These are phyloP conservation scores for Neogale vison DNA, from an alignment of 2,113 vertebrate genomes.

Conservation along the genomic window DNA sequence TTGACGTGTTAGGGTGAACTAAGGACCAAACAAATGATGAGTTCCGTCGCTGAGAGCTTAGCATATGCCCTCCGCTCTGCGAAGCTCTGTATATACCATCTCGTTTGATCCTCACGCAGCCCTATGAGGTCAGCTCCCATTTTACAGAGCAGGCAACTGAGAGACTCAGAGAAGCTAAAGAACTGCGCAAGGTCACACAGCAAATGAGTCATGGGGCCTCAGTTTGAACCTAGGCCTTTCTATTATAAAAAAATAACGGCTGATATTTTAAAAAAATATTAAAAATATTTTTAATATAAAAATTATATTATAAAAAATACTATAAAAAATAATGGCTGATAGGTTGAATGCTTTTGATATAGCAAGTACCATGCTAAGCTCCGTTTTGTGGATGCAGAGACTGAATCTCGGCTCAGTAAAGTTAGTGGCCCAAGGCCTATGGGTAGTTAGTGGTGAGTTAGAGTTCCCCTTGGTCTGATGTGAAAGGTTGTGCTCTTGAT, in stretches of 20 bases:
- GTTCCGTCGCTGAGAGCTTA: background rate
- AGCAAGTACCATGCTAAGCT: background rate
- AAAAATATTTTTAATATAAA: too few relatives aligned
- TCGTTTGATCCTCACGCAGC: background rate
- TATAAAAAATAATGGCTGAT: background rate
- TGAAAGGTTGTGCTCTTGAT: background rate
- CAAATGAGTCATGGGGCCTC: background rate
- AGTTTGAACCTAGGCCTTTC: background rate
- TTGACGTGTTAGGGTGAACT: background rate
- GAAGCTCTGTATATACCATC: background rate
- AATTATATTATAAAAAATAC: too few relatives aligned
- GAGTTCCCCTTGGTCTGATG: background rate
- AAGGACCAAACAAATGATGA: background rate
- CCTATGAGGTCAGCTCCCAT: background rate
- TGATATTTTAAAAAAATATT: background rate
- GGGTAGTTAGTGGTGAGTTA: background rate
- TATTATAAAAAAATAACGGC: background rate
- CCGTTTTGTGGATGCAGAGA: background rate
- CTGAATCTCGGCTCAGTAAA: background rate
- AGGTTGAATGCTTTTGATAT: background rate
- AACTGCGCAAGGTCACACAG: background rate
- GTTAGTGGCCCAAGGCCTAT: background rate
- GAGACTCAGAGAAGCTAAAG: background rate
- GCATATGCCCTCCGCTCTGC: fast-evolving
- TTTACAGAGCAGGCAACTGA: background rate